Percentiles rank a stretch among this genome's conserved stretches.
Conservation (phyloP, 2,113 vertebrate species). For the Caranx melampygus region DNA sequence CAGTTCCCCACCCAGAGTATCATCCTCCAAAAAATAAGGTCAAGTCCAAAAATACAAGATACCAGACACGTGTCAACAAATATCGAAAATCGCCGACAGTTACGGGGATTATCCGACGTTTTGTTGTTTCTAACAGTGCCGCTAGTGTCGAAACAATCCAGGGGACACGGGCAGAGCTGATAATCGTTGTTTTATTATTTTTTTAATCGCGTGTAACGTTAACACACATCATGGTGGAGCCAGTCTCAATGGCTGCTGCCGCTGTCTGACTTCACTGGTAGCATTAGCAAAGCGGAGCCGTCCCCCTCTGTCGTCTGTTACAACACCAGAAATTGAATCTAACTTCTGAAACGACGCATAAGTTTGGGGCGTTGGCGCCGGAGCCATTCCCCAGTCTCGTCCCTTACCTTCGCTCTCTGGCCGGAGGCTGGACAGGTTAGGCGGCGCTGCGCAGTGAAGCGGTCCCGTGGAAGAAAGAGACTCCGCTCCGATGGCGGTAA, state of each 20-base stretch:
- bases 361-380: background rate
- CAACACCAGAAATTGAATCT: background rate
- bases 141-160: background rate
- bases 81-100: conserved; percentile 14
- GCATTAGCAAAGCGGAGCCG: conserved; percentile 63
- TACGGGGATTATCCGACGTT: background rate
- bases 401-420: conserved; percentile 76
- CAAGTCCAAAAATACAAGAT: conserved; percentile 54
- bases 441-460: conserved; percentile 82
- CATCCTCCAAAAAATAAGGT: conserved; percentile 70
- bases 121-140: background rate
- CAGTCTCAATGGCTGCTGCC: conserved; percentile 80
- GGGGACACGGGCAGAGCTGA: accelerated
- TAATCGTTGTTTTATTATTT: conserved; percentile 5
- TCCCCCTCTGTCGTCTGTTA: conserved; percentile 16
- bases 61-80: conserved; percentile 69
- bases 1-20: conserved; percentile 20
- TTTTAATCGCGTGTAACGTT: conserved; percentile 44
- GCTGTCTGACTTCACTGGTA: conserved; percentile 63
- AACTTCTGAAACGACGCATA: background rate
- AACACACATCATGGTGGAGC: conserved; percentile 78
- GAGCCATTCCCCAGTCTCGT: background rate
- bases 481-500: conserved; percentile 92
- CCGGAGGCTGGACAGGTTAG: conserved; percentile 56
- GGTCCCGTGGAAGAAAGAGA: conserved; percentile 78